These are phyloP conservation scores for Oceanodroma leucorhoa DNA, from an alignment of 2,797 vertebrate genomes.

Conservation along the genomic window DNA sequence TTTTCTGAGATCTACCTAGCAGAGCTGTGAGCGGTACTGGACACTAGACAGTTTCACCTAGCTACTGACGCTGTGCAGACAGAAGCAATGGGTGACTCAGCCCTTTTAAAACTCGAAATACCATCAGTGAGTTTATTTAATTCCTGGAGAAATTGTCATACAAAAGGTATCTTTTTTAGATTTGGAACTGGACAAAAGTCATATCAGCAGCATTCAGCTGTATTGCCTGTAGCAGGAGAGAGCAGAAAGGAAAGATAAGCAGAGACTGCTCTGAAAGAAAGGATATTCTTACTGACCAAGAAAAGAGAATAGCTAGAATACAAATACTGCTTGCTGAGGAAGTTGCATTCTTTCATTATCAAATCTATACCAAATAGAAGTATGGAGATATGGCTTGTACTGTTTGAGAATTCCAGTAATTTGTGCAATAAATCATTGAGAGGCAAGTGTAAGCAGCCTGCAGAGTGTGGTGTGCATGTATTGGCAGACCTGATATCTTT, in stretches of 20 bases:
- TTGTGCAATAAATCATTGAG: conserved; percentile 24
- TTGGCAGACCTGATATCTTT: conserved; percentile 41
- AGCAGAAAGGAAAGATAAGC: background rate
- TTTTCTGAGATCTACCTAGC: background rate
- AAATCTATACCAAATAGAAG: background rate
- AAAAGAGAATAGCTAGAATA: background rate
- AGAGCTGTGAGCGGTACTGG: background rate
- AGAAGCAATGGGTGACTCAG: background rate
- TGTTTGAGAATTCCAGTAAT: conserved; percentile 22
- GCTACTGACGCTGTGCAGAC: background rate
- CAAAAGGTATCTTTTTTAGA: background rate
- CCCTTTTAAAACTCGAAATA: background rate
- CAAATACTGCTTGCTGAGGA: background rate
- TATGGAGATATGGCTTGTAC: background rate
- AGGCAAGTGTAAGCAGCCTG: background rate
- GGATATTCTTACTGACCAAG: background rate
- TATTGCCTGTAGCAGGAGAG: background rate
- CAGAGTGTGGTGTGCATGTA: background rate
- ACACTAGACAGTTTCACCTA: background rate
- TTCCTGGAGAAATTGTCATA: background rate
- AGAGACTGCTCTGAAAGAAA: background rate
- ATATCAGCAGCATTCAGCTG: background rate
- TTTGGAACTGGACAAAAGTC: background rate
- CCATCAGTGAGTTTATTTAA: background rate
- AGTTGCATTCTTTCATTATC: background rate